Base-by-base conservation (phyloP, 2,113 vertebrate species). In the Gavia stellata region DNA sequence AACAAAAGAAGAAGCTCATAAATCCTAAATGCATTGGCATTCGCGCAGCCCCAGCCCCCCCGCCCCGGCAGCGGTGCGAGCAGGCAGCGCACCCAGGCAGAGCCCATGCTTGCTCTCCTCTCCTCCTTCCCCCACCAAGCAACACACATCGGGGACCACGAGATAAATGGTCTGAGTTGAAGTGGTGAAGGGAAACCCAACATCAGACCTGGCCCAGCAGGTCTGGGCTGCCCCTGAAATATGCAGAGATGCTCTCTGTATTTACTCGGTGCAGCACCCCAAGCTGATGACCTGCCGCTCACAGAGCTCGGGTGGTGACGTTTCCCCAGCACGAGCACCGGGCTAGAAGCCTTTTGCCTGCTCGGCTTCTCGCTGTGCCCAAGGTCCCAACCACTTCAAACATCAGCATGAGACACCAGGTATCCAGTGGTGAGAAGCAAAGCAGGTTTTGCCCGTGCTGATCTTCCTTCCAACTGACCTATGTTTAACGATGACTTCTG, bases 1-100 rank as follows among this genome's bases (percentile, higher is more conserved):
- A 97, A 98, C 84, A 98, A 81, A 89, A 94, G 63, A 97, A 97
- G 88, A 96, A 95, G 97, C 96, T 97, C 83, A 96, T 98, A 84
- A 98, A 97, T 97, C 94, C 97, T 73, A 66, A 73, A 56, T n/a
- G 95, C 90, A 95, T 25, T 62, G 65, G 89, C 4, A 29, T 50
- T 83, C 17, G 14, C 4, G 17, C 50, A 42, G 74, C 68, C 93
- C 92, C 90, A 73, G 74, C 65, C 71, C 65, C 81, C 77, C 59
- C 7, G 4, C 58, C 81, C 26, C 6, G 0, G 44, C 75, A 82
- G 88, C 3, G 5, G 67, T 12, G 47, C 10, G 40, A 29, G 18
- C 71, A 38, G 82, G n/a, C 74, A 68, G 67, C 8, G 14, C 1
- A 23, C 44, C 62, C 63, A 3, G 26, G 84, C 85, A 93, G 78